Percentiles rank a stretch among this genome's conserved stretches.
phyloP scores from a whole-genome alignment of 2,797 vertebrate genomes.

The Oryzias dopingdopingensis region DNA sequence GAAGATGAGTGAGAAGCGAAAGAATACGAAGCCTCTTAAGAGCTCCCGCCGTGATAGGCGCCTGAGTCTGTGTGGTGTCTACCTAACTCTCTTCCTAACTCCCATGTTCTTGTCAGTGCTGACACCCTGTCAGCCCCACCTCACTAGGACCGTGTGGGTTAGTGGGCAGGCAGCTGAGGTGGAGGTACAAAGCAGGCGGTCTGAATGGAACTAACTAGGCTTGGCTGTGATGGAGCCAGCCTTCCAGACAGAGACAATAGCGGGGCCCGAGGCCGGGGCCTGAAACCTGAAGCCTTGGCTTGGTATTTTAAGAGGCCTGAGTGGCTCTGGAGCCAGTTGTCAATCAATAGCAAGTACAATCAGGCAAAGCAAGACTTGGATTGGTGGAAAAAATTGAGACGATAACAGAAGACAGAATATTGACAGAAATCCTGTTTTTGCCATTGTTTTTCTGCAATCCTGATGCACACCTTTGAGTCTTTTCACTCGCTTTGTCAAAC shows the following conservation, averaged over 20 bases:
- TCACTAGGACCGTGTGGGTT: constrained; percentile 63
- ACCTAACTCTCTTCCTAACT: constrained; percentile 63
- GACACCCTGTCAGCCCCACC: constrained; percentile 72
- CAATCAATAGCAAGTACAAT: constrained; percentile 82
- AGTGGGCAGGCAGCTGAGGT: constrained; percentile 56
- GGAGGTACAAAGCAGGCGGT: constrained; percentile 70
- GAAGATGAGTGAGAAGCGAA: constrained; percentile 60
- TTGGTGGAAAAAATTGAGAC: constrained; percentile 42
- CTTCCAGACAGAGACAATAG: constrained; percentile 77
- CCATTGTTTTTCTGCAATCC: constrained; percentile 44
- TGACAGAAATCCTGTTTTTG: constrained; percentile 63
- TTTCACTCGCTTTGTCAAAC: constrained; percentile 21
- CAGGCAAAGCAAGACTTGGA: constrained; percentile 65
- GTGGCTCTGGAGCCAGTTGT: constrained; percentile 85
- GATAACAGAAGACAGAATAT: constrained; percentile 67
- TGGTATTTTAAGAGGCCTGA: constrained; percentile 86
- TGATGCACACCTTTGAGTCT: constrained; percentile 47
- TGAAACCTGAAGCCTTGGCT: constrained; percentile 80
- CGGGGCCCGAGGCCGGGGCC: constrained; percentile 78
- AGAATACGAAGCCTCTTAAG: constrained; percentile 64
- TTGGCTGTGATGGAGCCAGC: constrained; percentile 74
- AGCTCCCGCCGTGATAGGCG: constrained; percentile 65
- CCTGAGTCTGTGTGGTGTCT: constrained; percentile 66
- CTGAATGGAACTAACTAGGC: constrained; percentile 73
- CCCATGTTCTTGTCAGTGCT: constrained; percentile 66